Evolutionary conservation across 23 tunicate species (phyloP), one percentile per base, ranked within the genome.

Genomic region (Trididemnum miniatum): DNA sequence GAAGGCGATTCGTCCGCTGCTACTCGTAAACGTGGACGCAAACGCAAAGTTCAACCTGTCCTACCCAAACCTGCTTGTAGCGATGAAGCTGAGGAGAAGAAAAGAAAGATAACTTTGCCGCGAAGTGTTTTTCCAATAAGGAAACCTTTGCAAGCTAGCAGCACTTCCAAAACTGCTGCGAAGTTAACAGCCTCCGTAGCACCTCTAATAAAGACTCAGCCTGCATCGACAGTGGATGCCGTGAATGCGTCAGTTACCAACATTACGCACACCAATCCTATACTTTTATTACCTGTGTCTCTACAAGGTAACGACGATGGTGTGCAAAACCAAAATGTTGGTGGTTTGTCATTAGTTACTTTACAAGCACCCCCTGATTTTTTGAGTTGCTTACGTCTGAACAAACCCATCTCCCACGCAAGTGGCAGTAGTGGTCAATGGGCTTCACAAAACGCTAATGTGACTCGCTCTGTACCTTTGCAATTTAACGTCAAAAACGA

Each of bases 111-210:
- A 60, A 0, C 60, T 1, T 44, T 0, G 31, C 71, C 71, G 20
- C 37, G 86, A 33, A 23, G 36, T 23, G 28, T 24, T 1, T 86
- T 86, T 78, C 72, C 84, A 2, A n/a, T 50, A 7, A 51, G 77
- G n/a, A 54, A 79, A 57, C 90, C 90, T 2, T 34, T 83, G 30
- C 81, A 59, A 9, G 31, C 69, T 20, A 31, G 59, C 29, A 57
- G 23, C 3, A 62, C 35, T 30, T 25, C 62, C 35, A 78, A 78
- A 36, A 38, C 69, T 23, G 35, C 57, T 20, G 49, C 37, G 22
- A 86, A 86, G 67, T 38, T 83, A 22, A 86, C 87, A 1, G 97
- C 97, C n/a, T 86, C 97, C 2, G 97, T 91, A 0, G 84, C 83
- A 1, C 97, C 97, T n/a, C 51, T 91, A 26, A 31, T 67, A 25